phyloP scores from a whole-genome alignment of 1,140 invertebrate genomes.

The Drosophila prosaltans region DNA sequence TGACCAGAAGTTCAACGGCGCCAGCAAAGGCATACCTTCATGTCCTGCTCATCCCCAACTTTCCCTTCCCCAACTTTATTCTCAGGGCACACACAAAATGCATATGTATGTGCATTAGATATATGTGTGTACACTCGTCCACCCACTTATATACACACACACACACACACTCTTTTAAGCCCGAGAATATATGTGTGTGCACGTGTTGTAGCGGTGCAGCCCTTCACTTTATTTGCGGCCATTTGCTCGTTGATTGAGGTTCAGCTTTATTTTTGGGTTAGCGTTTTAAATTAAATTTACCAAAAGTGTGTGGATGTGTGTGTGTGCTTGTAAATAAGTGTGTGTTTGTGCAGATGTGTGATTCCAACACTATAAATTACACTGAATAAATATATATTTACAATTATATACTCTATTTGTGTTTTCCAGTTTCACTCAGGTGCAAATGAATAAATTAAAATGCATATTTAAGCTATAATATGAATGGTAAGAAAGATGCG shows the following conservation, averaged over 20 bases:
- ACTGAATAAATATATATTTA: conserved; percentile 48
- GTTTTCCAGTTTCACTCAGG: conserved; percentile 27
- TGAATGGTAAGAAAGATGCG: conserved; percentile 16
- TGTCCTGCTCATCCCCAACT: conserved; percentile 37
- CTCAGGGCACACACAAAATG: background rate
- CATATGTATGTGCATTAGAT: conserved; percentile 45
- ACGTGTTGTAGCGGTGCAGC: conserved; percentile 10
- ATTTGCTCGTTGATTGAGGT: conserved; percentile 65
- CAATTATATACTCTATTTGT: conserved; percentile 36
- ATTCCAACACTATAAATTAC: conserved; percentile 23
- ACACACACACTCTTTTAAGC: background rate
- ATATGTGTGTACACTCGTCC: conserved; percentile 3
- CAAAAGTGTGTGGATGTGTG: conserved; percentile 26
- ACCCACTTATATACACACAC: background rate
- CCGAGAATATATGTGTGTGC: background rate
- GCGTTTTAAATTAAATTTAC: conserved; percentile 75
- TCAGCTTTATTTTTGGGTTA: conserved; percentile 48
- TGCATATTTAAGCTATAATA: conserved; percentile 34
- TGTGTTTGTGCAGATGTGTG: conserved; percentile 6
- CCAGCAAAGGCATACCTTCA: conserved; percentile 16
- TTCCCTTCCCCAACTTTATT: background rate
- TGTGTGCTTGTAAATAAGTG: conserved; percentile 4
- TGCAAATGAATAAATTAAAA: conserved; percentile 65
- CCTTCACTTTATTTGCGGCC: conserved; percentile 29
- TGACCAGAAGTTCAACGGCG: conserved; percentile 32